Evolutionary conservation across 1,140 invertebrate species (phyloP), one percentile per base, ranked within the genome.

Genomic region (Drosophila ambigua): DNA sequence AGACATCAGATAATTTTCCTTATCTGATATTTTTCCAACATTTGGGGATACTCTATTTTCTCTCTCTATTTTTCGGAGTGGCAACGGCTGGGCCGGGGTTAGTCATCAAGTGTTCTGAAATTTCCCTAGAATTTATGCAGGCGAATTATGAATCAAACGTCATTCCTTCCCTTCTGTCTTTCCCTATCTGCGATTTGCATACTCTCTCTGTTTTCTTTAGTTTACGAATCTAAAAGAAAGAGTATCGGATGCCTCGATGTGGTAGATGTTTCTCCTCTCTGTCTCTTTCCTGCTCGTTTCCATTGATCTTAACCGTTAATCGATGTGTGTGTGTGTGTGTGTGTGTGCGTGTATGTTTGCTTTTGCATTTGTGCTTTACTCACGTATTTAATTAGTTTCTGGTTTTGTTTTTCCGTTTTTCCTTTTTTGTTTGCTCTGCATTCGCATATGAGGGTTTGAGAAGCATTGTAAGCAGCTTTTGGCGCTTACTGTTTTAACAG

Each of bases 371-470:
- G 35, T 39, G 35, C 35, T 69, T 69, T 57, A 69, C 64, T 69
- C 69, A 58, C 66, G 45, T 69, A 44, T 69, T 69, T 69, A 69
- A 69, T 69, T 69, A 69, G 69, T 69, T 39, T 39, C 11, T 69
- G 44, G 44, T 45, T 46, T 11, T 51, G 41, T 45, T 24, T 45
- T 1, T 24, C 15, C 35, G 23, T 43, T 39, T 46, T 46, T 66
- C 66, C 26, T 58, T 51, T 59, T 60, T 60, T 52, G 44, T 59
- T 52, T 71, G 39, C 59, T 69, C 71, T 45, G 23, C 50, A 16
- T 28, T 71, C 11, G 66, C 66, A 16, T 46, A 48, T 68, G 45
- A 11, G 26, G 26, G 64, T 68, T 68, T 66, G 65, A 69, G 23
- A 20, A 49, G 64, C 66, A 68, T 49, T 68, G 66, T 52, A n/a